Base-by-base conservation (phyloP, 2,797 vertebrate genomes). In the Ceryle rudis region DNA sequence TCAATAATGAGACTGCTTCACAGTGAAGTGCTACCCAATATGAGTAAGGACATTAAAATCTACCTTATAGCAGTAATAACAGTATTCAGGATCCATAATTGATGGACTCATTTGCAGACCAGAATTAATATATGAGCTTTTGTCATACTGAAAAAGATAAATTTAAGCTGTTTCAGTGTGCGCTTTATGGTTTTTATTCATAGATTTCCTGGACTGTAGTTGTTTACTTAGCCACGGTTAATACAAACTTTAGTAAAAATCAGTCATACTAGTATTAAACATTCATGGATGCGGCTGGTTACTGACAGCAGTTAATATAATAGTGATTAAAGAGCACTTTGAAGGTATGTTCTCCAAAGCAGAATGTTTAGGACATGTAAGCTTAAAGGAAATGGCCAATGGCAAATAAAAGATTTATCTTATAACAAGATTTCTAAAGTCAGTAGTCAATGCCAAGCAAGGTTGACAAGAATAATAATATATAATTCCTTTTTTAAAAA, bases 401-500 rank as follows among this genome's bases (percentile, higher is more conserved):
- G 81, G 89, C 75, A 90, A 95, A 92, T 89, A 81, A 82, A 94
- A 96, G 75, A 87, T 90, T 91, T 81, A 80, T 95, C 80, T 95
- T 86, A 66, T 28, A 96, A 82, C 28, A 92, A 41, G 64, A 86
- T 95, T 96, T 92, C 74, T 92, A 64, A 86, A 91, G 55, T 89
- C 78, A 90, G 70, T 84, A 89, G 81, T 91, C 80, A 95, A 77
- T 83, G 81, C 64, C 87, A 93, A 78, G 69, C 57, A 96, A 95
- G 39, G 82, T 81, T 94, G 93, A 92, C 62, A 96, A 75, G 94
- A 93, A 90, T 88, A 90, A 89, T 87, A 95, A 94, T 81, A 89
- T 84, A 57, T 72, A 78, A 86, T 81, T 88, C 58, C 46, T 75
- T 91, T 89, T 90, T 17, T 2, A 42, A 87, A 82, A 96, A 85